Evolutionary conservation across 2,797 vertebrate species (phyloP).

Genomic region (Artibeus lituratus): DNA sequence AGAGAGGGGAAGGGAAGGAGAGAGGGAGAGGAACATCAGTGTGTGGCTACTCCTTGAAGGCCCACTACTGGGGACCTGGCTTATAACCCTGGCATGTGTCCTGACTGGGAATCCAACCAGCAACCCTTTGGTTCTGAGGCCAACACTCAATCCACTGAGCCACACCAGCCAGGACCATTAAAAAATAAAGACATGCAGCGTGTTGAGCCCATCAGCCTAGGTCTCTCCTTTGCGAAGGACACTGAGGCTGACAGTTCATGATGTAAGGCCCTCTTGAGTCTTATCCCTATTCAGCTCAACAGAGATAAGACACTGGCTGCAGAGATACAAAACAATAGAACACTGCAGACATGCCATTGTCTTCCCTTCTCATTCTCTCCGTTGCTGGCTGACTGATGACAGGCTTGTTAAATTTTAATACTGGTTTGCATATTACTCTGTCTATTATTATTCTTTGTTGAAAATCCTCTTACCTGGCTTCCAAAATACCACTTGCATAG

Average conservation of each 20-base stretch:
- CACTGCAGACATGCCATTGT: not conserved
- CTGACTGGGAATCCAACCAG: too few relatives aligned
- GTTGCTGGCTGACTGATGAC: not conserved
- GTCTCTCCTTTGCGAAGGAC: not conserved
- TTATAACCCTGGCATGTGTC: too few relatives aligned
- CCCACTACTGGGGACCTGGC: too few relatives aligned
- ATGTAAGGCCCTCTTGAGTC: not conserved
- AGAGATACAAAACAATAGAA: not conserved
- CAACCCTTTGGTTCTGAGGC: too few relatives aligned
- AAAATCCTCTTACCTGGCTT: not conserved
- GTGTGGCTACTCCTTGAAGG: too few relatives aligned
- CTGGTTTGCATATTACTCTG: not conserved
- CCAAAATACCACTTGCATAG: not conserved
- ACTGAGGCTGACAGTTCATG: not conserved
- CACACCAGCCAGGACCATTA: too few relatives aligned
- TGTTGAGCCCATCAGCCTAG: not conserved
- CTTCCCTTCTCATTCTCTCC: not conserved
- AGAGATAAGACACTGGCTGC: not conserved
- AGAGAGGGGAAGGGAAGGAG: too few relatives aligned
- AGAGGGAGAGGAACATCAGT: too few relatives aligned
- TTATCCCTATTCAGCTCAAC: not conserved
- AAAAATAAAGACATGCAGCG: not conserved
- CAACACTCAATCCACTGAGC: too few relatives aligned
- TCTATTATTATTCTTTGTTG: not conserved
- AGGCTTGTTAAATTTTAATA: not conserved